phyloP scores from a whole-genome alignment of 1,140 invertebrate species.

The Ceratina australensis region DNA sequence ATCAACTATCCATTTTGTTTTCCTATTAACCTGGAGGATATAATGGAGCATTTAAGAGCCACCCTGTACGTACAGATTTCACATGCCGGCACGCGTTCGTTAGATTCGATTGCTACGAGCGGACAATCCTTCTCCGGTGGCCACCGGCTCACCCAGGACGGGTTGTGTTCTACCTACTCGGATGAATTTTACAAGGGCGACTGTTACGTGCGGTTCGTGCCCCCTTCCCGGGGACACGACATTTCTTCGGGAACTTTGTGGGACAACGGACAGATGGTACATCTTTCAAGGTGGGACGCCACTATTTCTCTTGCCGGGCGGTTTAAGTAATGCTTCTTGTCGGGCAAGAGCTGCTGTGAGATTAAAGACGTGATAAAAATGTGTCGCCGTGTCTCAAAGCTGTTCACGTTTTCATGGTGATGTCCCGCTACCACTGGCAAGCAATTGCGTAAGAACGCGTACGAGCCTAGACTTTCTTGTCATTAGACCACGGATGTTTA shows the following conservation, averaged over 20 bases:
- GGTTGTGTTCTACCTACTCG: constrained; percentile 4
- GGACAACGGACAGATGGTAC: constrained; percentile 22
- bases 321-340: constrained; percentile 10
- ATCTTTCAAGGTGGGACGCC: constrained; percentile 14
- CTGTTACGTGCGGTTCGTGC: constrained; percentile 23
- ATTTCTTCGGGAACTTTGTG: constrained; percentile 22
- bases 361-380: constrained; percentile 31
- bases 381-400: not conserved
- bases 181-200: constrained; percentile 36
- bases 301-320: constrained; percentile 28
- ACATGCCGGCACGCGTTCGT: not conserved
- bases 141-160: not conserved
- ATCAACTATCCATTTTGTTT: too few relatives aligned
- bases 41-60: not conserved
- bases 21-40: too few relatives aligned
- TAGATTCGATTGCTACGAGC: constrained; percentile 22
- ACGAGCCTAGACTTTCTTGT: not conserved
- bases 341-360: not conserved
- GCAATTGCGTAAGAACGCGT: not conserved
- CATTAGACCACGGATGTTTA: not conserved
- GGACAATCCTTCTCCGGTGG: constrained; percentile 19
- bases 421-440: not conserved
- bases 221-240: constrained; percentile 7
- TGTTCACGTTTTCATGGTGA: not conserved
- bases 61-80: not conserved